Conservation (phyloP, 1,140 invertebrate genomes). For the Potamilus streckersoni region DNA sequence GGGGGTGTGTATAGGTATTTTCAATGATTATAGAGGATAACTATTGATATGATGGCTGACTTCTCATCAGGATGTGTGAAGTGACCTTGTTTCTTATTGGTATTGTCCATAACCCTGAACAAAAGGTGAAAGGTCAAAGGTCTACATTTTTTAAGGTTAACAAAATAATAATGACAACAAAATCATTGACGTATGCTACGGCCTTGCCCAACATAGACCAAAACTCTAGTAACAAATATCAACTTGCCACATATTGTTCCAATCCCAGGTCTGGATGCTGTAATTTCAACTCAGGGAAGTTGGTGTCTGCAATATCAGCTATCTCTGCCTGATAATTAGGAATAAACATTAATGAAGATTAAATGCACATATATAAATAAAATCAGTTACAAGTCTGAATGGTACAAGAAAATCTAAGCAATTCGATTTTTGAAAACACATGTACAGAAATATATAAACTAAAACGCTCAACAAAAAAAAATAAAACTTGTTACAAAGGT, state of each 20-base stretch:
- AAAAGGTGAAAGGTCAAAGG: too few species aligned
- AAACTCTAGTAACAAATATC: background rate
- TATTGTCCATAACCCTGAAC: too few species aligned
- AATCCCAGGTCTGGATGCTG: constrained; percentile 29
- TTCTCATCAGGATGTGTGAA: too few species aligned
- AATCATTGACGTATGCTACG: background rate
- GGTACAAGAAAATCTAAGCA: background rate
- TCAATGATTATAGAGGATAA: too few species aligned
- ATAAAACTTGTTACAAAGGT: too few species aligned
- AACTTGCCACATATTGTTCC: constrained; percentile 24
- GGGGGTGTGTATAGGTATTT: too few species aligned
- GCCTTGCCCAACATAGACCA: background rate
- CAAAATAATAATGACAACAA: background rate
- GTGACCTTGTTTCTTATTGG: too few species aligned
- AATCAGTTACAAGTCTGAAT: background rate
- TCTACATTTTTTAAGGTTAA: background rate
- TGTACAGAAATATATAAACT: too few species aligned
- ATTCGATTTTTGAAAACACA: too few species aligned
- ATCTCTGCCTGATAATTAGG: constrained; percentile 21
- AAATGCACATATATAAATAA: background rate
- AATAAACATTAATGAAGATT: background rate
- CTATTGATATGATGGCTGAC: too few species aligned
- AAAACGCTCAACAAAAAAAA: too few species aligned
- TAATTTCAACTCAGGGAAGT: constrained; percentile 28
- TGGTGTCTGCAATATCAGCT: constrained; percentile 19